Base-by-base conservation (phyloP, 2,797 vertebrate species). In the Lepus oiostolus region DNA sequence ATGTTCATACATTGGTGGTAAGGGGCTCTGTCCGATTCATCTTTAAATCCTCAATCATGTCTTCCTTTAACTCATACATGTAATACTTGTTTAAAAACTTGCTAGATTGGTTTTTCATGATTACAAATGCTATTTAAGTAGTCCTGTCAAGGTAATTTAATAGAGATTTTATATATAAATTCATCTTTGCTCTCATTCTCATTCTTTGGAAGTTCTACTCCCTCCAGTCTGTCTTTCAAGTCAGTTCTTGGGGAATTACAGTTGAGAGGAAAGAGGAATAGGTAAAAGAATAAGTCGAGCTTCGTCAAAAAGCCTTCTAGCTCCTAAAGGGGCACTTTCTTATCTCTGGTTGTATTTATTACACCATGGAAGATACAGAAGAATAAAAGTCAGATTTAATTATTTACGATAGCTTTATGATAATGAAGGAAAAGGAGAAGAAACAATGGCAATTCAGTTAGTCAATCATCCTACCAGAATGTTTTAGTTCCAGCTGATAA, bases 51-150 rank as follows among this genome's bases (percentile, higher is more conserved):
- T 95, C 30, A 77, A 1, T 19, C 38, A 4, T 58, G 26, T 92
- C 32, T 95, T 63, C 63, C 17, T 16, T 19, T 72, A 24, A 94
- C 28, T 26, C 21, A 50, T 81, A 42, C 3, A 50, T 13, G 10
- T 6, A 58, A 47, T 13, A 52, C 42, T 62, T 88, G 58, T 81
- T 68, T 65, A 68, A 68, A 72, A 35, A 90, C 22, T 70, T 70
- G 50, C n/a, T 68, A 60, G 47, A 32, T 17, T 74, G 32, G 54
- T 77, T 52, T 79, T 63, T 92, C 32, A 42, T 71, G 17, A 32
- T 50, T 84, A 88, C 30, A 60, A 24, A 84, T 63, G 42, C 26
- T 50, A 62, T 58, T 94, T 87, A 89, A 58, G 80, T 52, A 62
- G 2, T 47, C 65, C 21, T 84, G 14, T 74, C 35, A 74, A 22